phyloP scores from a whole-genome alignment of 2,797 vertebrate genomes.

The Gymnoscopelus braueri region DNA sequence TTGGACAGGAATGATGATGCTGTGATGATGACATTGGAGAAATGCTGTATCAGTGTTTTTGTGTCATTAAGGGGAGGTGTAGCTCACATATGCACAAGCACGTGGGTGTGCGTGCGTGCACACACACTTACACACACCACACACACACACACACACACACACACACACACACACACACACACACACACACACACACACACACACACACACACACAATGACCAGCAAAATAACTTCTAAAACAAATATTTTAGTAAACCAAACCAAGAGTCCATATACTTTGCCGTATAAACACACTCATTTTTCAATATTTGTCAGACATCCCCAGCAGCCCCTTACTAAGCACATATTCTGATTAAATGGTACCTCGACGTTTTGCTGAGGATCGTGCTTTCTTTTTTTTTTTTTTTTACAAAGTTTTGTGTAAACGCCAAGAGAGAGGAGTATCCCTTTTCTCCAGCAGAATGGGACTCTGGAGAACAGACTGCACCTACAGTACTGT shows the following conservation, averaged over 20 bases:
- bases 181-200: not conserved
- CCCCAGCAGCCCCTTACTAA: constrained; percentile 49
- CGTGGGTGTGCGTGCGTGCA: too few species aligned
- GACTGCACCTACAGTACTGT: not conserved
- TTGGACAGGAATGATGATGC: too few species aligned
- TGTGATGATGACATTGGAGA: not conserved
- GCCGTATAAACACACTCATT: constrained; percentile 32
- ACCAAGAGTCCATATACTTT: constrained; percentile 18
- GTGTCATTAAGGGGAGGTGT: not conserved
- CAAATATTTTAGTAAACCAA: constrained; percentile 12
- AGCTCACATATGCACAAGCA: not conserved
- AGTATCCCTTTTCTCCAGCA: constrained; percentile 7
- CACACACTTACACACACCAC: not conserved
- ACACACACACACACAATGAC: too few species aligned
- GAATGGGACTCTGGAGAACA: constrained; percentile 22
- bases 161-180: not conserved
- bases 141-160: constrained; percentile 1
- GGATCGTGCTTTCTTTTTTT: constrained; percentile 35
- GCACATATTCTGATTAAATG: constrained; percentile 68
- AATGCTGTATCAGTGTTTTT: too few species aligned
- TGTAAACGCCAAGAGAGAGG: constrained; percentile 42
- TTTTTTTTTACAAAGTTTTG: constrained; percentile 33
- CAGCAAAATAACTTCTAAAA: not conserved
- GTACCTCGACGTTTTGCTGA: constrained; percentile 56
- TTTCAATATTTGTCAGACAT: constrained; percentile 49